Base-by-base conservation (phyloP, 2,888 invertebrate species). In the Agriopis leucophaearia region DNA sequence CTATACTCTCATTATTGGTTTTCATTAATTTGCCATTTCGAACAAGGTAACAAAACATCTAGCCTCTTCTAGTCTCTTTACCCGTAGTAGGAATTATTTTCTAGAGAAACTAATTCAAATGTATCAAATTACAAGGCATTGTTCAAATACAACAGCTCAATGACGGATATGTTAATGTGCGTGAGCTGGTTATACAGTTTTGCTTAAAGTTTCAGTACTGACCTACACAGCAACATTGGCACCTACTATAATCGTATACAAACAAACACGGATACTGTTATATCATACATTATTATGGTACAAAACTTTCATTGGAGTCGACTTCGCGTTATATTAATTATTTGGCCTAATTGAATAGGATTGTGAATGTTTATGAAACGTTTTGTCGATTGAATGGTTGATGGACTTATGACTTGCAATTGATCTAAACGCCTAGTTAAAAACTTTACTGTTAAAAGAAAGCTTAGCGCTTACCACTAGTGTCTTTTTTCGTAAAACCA, bases 251-350 rank as follows among this genome's bases (percentile, higher is more conserved):
- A 79, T 73, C 75, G 77, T 78, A 80, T 79, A 80, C 79, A 85
- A 83, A 87, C 82, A 83, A 79, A 84, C 74, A 81, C 87, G 83
- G 84, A 86, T 83, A 84, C 82, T 81, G 83, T 91, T 89, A 88
- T 83, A 85, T 89, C 85, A 90, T 82, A 81, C 64, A 76, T 77
- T 78, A 81, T 81, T 81, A 82, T 78, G 78, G 71, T 78, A 75
- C 78, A 71, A 72, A 79, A 81, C 86, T 86, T 86, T 86, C 86
- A 71, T 81, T 81, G 75, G 61, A 73, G 70, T 76, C 84, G 81
- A 83, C 80, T 79, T 69, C 48, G 48, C 35, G 42, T 72, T 69
- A 74, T 73, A 80, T 78, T 75, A 71, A 75, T 79, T 74, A 75
- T 70, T 70, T 70, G 55, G 16, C 60, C 15, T 64, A 63, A 59